phyloP scores from a whole-genome alignment of 1,140 invertebrate species.

The Wiebesia pumilae region DNA sequence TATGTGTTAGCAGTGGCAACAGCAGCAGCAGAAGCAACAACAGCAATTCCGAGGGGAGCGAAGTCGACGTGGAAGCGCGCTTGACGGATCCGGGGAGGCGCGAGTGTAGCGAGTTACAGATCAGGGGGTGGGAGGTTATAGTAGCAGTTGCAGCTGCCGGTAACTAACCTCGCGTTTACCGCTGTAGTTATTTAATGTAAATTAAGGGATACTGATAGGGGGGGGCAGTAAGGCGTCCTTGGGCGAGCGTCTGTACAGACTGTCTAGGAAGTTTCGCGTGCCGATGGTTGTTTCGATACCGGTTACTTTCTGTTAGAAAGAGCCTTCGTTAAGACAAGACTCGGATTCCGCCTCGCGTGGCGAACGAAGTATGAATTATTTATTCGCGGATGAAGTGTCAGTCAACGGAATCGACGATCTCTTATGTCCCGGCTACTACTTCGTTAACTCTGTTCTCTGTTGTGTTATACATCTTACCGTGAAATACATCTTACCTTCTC shows the following conservation, averaged over 20 bases:
- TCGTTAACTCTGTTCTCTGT: too few relatives aligned
- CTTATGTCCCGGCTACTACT: too few relatives aligned
- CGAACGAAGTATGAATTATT: conserved; percentile 11
- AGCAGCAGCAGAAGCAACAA: too few relatives aligned
- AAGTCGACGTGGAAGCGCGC: too few relatives aligned
- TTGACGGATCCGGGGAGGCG: neutral
- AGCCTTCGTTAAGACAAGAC: neutral
- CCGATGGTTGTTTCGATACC: too few relatives aligned
- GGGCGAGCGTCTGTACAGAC: neutral
- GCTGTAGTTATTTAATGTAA: conserved; percentile 63
- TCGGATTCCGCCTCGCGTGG: too few relatives aligned
- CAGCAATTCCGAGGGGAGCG: too few relatives aligned
- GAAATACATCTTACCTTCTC: too few relatives aligned
- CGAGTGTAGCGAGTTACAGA: neutral
- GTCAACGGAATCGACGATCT: too few relatives aligned
- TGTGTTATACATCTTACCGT: too few relatives aligned
- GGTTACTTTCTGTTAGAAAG: too few relatives aligned
- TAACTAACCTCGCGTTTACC: conserved; percentile 62
- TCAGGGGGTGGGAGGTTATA: neutral
- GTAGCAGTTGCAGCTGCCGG: conserved; percentile 2
- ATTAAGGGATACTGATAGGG: conserved; percentile 50
- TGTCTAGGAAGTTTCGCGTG: conserved; percentile 1
- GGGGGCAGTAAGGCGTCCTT: neutral
- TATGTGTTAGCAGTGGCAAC: too few relatives aligned
- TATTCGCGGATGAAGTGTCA: neutral